Conservation (phyloP, 2,113 vertebrate species). For the Ictidomys tridecemlineatus region DNA sequence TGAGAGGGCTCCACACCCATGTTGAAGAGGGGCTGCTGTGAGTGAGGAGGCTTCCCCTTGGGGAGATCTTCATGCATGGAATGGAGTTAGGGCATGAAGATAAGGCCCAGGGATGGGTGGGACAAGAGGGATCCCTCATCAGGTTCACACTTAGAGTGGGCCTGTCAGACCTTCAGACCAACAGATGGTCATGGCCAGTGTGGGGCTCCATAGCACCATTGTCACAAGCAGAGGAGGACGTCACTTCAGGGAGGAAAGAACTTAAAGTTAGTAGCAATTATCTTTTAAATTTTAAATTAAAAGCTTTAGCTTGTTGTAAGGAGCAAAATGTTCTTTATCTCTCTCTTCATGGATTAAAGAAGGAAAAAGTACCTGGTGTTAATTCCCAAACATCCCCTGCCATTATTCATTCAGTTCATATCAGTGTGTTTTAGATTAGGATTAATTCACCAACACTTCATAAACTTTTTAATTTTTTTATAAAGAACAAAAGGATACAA, state of each 20-base stretch:
- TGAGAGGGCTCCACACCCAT: background rate
- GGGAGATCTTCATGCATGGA: background rate
- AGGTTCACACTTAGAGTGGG: background rate
- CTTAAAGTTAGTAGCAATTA: background rate
- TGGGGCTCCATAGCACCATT: background rate
- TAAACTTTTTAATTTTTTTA: constrained; percentile 1
- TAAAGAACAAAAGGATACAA: constrained; percentile 17
- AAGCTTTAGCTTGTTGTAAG: background rate
- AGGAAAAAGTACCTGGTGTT: background rate
- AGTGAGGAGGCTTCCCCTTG: background rate
- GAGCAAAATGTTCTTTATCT: background rate
- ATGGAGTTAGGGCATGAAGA: background rate
- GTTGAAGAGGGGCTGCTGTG: background rate
- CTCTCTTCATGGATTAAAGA: background rate
- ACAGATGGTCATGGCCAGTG: background rate
- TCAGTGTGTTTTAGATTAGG: background rate
- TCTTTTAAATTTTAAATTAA: constrained; percentile 13
- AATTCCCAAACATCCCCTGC: background rate
- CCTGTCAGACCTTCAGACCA: background rate
- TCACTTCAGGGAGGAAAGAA: constrained; percentile 7
- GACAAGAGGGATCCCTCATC: background rate
- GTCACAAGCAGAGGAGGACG: background rate
- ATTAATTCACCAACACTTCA: constrained; percentile 26
- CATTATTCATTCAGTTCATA: background rate
- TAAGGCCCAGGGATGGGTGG: background rate